Conservation (phyloP, 2,113 vertebrate species). For the Peromyscus leucopus region DNA sequence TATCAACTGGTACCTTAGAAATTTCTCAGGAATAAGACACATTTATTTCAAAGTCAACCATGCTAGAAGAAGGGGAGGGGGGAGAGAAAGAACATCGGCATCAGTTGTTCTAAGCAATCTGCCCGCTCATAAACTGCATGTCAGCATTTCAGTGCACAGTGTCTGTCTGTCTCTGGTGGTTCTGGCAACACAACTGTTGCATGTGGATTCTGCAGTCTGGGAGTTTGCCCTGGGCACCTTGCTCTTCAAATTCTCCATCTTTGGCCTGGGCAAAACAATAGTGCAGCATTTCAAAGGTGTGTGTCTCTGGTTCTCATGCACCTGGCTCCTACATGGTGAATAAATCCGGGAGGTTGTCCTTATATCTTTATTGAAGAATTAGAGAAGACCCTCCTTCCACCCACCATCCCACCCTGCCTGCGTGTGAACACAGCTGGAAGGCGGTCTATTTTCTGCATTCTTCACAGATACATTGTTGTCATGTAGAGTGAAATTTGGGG, state of each 20-base stretch:
- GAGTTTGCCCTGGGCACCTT: fast-evolving
- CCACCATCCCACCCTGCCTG: neutral
- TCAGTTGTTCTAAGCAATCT: neutral
- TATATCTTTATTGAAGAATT: neutral
- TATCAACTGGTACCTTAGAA: slow-evolving; percentile 20
- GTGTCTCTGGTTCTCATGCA: fast-evolving
- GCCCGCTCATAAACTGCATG: neutral
- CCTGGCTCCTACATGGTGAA: neutral
- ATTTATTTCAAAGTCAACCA: slow-evolving; percentile 53
- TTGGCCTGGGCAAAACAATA: neutral
- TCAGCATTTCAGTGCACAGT: fast-evolving
- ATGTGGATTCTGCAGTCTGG: neutral
- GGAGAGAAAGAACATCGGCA: slow-evolving; percentile 27
- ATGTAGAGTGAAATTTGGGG: too few relatives aligned
- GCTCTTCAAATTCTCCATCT: neutral
- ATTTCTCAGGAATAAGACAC: slow-evolving; percentile 12
- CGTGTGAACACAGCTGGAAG: neutral
- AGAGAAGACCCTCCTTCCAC: neutral
- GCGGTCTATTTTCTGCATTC: neutral
- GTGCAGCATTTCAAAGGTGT: neutral
- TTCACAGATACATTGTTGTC: neutral
- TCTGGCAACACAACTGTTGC: fast-evolving
- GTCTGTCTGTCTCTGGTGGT: neutral
- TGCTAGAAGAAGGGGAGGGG: neutral
- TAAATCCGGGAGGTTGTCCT: neutral